Base-by-base conservation (phyloP, 1,140 invertebrate species). In the Kradibia gibbosae region DNA sequence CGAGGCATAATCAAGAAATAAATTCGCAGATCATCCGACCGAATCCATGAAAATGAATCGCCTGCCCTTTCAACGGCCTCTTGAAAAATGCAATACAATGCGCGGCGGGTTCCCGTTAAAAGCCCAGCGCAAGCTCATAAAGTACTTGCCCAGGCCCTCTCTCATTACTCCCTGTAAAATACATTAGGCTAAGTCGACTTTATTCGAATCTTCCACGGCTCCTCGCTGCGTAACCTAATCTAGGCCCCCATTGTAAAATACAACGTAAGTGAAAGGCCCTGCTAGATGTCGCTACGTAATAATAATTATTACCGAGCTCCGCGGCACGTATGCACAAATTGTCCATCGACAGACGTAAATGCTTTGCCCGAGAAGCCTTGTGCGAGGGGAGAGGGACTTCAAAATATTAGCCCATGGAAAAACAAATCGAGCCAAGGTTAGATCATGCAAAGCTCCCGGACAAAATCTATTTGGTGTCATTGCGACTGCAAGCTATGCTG, bases 351-450 rank as follows among this genome's bases (percentile, higher is more conserved):
- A 42, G 42, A 48, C 50, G n/a, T 34, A 62, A 62, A 25, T 73
- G 50, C 70, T 65, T 25, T 76, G 73, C 76, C 60, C 71, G 73
- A 81, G 76, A 81, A 81, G 45, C 50, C 80, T 15, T 82, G 76
- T 82, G 39, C 45, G 25, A 1, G 31, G 22, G 60, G 15, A 31
- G 36, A n/a, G 17, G n/a, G 22, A 48, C 45, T 48, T 7, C 45
- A 17, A 48, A 20, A 53, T 11, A 53, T 53, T n/a, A 20, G 53
- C 10, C 11, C 11, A 11, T 25, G 50, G 74, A 77, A 67, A 73
- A 73, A 65, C 67, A 62, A 78, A 78, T 53, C 65, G 62, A 31
- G 28, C 50, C 31, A 25, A 25, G 25, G 45, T 17, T 39, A 13
- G 70, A 73, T 78, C 81, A 75, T 39, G 72, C 76, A 78, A 74